Percentiles rank a stretch among this genome's conserved stretches.
phyloP scores from a whole-genome alignment of 2,797 vertebrate genomes.

The Pagetopsis macropterus region DNA sequence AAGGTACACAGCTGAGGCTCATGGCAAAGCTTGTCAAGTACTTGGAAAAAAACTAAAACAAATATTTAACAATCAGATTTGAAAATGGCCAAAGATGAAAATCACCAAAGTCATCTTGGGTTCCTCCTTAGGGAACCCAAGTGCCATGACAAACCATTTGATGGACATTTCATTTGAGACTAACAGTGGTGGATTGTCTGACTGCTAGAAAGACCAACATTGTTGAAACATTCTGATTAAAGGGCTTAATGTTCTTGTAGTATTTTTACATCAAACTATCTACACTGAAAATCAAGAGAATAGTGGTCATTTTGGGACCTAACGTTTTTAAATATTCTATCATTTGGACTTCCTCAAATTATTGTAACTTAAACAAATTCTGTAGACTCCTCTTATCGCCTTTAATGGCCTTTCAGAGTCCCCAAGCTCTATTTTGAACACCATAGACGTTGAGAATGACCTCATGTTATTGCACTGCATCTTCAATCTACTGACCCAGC shows the following conservation, averaged over 20 bases:
- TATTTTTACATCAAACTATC: neutral
- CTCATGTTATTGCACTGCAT: conserved; percentile 56
- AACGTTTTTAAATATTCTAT: neutral
- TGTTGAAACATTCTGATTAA: neutral
- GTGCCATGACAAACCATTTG: neutral
- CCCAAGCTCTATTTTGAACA: conserved; percentile 29
- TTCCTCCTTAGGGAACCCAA: neutral
- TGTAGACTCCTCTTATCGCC: neutral
- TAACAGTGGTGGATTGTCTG: neutral
- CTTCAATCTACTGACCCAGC: conserved; percentile 48
- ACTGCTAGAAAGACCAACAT: neutral
- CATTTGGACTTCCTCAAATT: neutral
- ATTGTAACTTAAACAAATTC: no score
- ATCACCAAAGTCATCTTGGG: neutral
- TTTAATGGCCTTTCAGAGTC: neutral
- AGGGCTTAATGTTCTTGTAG: neutral
- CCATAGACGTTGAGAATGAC: conserved; percentile 43
- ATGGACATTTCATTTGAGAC: neutral
- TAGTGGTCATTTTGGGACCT: neutral
- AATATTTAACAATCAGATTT: neutral
- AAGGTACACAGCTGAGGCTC: neutral
- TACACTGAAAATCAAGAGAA: neutral
- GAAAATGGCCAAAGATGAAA: neutral
- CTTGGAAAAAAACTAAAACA: neutral
- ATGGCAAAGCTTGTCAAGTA: no score